These are phyloP conservation scores for Sylvia borin DNA, from an alignment of 2,797 vertebrate species.

Conservation along the genomic window DNA sequence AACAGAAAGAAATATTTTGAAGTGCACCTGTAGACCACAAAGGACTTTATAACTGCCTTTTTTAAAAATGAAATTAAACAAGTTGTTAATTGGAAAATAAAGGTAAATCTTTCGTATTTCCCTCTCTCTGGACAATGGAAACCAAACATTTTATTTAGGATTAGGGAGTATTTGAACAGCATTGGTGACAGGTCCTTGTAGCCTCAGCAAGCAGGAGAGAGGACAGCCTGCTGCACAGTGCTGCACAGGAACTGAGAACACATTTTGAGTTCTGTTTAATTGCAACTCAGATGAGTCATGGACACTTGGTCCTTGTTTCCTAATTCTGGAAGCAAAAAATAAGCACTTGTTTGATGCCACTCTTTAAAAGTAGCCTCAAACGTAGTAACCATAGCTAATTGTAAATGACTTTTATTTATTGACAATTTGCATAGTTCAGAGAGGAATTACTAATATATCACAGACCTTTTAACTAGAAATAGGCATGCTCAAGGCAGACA, in stretches of 20 bases:
- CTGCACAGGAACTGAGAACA: not conserved
- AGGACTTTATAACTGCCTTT: not conserved
- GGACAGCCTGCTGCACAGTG: not conserved
- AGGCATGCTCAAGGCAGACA: slow-evolving; percentile 67
- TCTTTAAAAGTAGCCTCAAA: slow-evolving; percentile 23
- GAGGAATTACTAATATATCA: slow-evolving; percentile 47
- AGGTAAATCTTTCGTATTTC: not conserved
- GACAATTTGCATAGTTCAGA: slow-evolving; percentile 16
- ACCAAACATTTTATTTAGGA: not conserved
- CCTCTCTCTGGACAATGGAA: not conserved
- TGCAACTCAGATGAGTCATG: not conserved
- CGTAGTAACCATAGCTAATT: slow-evolving; percentile 8
- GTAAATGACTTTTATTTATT: slow-evolving; percentile 30
- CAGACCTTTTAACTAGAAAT: slow-evolving; percentile 56
- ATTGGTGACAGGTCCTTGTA: not conserved
- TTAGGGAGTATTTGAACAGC: not conserved
- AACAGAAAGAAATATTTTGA: not conserved
- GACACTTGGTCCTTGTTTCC: not conserved
- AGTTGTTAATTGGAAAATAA: not conserved
- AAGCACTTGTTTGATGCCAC: not conserved
- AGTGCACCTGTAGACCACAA: not conserved
- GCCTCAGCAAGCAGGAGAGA: not conserved
- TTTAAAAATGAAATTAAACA: not conserved
- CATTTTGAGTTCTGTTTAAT: not conserved
- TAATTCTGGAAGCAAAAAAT: slow-evolving; percentile 18